Percentiles rank a stretch among this genome's conserved stretches.
phyloP scores from a whole-genome alignment of 2,113 vertebrate species.

The Gymnarchus niloticus region DNA sequence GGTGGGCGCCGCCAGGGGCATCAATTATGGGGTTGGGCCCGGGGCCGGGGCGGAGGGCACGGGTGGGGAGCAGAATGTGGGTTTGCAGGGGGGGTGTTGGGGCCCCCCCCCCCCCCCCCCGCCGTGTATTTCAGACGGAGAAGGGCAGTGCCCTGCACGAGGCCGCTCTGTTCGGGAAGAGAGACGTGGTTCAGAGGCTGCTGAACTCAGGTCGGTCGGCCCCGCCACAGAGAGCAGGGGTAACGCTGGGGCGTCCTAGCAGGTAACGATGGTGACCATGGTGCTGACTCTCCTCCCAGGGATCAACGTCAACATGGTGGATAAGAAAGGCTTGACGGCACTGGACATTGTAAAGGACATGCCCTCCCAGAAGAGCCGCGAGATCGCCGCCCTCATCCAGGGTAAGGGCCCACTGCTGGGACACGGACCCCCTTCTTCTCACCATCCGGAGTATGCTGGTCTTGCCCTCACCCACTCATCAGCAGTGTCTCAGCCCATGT shows the following conservation, averaged over 20 bases:
- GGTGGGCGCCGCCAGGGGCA: too few species aligned
- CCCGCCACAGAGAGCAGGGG: too few species aligned
- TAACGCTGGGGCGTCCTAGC: constrained; percentile 13
- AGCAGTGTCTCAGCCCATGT: neutral
- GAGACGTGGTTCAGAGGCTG: constrained; percentile 92
- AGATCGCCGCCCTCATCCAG: constrained; percentile 85
- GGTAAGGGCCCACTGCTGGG: constrained; percentile 51
- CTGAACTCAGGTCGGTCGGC: constrained; percentile 76
- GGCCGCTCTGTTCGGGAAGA: constrained; percentile 95
- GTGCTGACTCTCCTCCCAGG: constrained; percentile 56
- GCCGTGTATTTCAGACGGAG: constrained; percentile 79
- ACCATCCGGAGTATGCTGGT: neutral
- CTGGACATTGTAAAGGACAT: constrained; percentile 89
- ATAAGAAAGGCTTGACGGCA: constrained; percentile 81
- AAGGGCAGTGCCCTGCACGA: constrained; percentile 98
- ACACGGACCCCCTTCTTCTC: neutral
- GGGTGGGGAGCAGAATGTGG: too few species aligned
- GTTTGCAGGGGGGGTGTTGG: neutral
- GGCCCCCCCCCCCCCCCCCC: neutral
- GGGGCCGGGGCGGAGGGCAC: neutral
- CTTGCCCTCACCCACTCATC: too few species aligned
- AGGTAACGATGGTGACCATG: neutral
- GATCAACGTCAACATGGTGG: constrained; percentile 83
- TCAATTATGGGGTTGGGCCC: too few species aligned
- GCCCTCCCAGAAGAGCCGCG: constrained; percentile 93